Conservation (phyloP, 2,113 vertebrate species). For the Zingel zingel region DNA sequence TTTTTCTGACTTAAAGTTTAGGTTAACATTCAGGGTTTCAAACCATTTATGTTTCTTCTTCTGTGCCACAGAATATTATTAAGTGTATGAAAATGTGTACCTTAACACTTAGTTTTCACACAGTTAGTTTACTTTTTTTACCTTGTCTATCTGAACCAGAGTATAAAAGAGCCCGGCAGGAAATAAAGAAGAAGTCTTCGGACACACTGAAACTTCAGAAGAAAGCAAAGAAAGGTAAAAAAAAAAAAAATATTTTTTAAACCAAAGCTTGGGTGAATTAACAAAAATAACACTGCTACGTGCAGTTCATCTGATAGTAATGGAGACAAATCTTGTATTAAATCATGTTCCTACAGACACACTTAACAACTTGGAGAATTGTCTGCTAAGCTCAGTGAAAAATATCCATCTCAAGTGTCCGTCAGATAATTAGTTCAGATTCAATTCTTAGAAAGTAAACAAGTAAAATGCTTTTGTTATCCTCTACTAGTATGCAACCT, state of each 20-base stretch:
- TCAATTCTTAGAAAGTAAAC: not conserved
- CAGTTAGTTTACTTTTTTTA: constrained; percentile 11
- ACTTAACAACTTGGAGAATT: not conserved
- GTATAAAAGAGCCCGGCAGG: constrained; percentile 95
- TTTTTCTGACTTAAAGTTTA: not conserved
- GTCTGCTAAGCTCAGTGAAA: constrained; percentile 1
- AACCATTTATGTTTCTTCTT: not conserved
- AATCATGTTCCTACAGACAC: not conserved
- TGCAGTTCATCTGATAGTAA: not conserved
- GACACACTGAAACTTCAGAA: constrained; percentile 98
- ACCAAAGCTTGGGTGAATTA: not conserved
- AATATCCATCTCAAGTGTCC: not conserved
- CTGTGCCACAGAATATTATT: not conserved
- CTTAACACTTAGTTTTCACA: not conserved
- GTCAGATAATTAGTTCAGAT: not conserved
- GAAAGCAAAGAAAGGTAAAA: constrained; percentile 96
- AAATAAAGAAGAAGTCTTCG: constrained; percentile 98
- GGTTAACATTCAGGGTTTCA: not conserved
- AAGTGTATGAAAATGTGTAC: not conserved
- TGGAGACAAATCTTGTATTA: not conserved
- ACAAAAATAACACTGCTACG: not conserved
- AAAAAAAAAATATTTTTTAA: not conserved
- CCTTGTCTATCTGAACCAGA: constrained; percentile 81
- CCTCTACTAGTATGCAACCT: not conserved
- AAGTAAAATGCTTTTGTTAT: not conserved